Conservation (phyloP, 1,140 invertebrate species). For the Hestina assimilis region DNA sequence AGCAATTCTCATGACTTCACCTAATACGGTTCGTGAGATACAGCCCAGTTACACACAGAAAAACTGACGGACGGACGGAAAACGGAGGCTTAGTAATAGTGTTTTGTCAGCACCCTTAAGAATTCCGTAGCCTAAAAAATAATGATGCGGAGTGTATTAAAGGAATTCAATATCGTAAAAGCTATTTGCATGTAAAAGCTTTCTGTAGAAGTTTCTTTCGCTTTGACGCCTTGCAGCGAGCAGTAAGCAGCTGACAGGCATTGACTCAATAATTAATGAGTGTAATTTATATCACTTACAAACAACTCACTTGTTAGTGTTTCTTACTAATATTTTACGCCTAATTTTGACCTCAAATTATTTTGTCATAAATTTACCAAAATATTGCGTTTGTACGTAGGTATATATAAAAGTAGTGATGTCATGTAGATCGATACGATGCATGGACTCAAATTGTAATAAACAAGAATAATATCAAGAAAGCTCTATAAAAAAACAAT, state of each 20-base stretch:
- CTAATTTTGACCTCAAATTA: neutral
- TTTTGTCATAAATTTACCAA: neutral
- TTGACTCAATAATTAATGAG: conserved; percentile 14
- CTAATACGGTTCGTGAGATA: too few species aligned
- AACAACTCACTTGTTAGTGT: too few species aligned
- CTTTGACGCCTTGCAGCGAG: neutral
- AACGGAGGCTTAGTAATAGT: too few species aligned
- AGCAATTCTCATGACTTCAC: too few species aligned
- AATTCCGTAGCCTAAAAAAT: too few species aligned
- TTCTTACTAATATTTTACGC: neutral
- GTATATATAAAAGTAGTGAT: neutral
- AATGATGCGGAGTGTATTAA: neutral
- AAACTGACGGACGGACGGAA: too few species aligned
- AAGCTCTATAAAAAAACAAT: too few species aligned
- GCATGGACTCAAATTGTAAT: too few species aligned
- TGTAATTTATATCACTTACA: conserved; percentile 9
- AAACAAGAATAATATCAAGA: too few species aligned
- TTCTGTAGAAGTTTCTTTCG: neutral
- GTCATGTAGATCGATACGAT: too few species aligned
- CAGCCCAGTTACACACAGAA: too few species aligned
- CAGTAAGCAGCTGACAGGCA: neutral
- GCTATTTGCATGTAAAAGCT: conserved; percentile 8
- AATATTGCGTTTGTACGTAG: neutral
- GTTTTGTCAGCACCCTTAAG: too few species aligned
- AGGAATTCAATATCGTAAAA: neutral